These are phyloP conservation scores for Stenodera caucasica DNA, from an alignment of 2,888 invertebrate genomes.

Conservation along the genomic window DNA sequence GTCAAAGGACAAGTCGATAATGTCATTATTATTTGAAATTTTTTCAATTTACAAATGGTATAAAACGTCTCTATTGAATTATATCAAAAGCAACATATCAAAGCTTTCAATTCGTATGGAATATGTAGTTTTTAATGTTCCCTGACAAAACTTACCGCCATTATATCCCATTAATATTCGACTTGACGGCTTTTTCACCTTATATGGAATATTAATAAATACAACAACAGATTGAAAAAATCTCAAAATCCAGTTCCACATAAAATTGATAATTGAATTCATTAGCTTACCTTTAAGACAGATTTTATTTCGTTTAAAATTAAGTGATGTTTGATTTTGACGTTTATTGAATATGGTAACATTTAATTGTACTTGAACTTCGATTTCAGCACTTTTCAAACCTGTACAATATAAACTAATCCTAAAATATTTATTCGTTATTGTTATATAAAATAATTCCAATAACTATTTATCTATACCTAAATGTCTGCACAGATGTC, in stretches of 20 bases:
- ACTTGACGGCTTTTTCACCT: neutral
- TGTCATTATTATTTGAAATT: too few relatives aligned
- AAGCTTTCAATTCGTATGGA: slow-evolving; percentile 6
- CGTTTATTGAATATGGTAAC: slow-evolving; percentile 73
- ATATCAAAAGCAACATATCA: slow-evolving; percentile 2
- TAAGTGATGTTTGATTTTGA: slow-evolving; percentile 71
- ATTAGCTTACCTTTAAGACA: slow-evolving; percentile 72
- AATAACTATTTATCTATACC: slow-evolving; percentile 47
- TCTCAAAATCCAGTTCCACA: too few relatives aligned
- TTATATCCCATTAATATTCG: slow-evolving; percentile 7
- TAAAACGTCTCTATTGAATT: neutral
- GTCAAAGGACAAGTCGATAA: too few relatives aligned
- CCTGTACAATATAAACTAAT: slow-evolving; percentile 85
- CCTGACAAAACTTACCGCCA: neutral
- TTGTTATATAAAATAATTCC: slow-evolving; percentile 15
- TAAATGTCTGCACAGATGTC: slow-evolving; percentile 73
- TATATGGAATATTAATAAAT: slow-evolving; percentile 8
- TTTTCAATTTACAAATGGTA: slow-evolving; percentile 3
- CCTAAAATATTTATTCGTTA: slow-evolving; percentile 52
- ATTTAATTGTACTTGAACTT: slow-evolving; percentile 78
- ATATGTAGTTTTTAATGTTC: slow-evolving; percentile 7
- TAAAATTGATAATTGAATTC: too few relatives aligned
- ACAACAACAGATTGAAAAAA: slow-evolving; percentile 4
- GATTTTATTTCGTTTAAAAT: slow-evolving; percentile 84
- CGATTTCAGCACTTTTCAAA: slow-evolving; percentile 76